Evolutionary conservation across 2,888 invertebrate genomes (phyloP).

Genomic region (Stenurella melanura): DNA sequence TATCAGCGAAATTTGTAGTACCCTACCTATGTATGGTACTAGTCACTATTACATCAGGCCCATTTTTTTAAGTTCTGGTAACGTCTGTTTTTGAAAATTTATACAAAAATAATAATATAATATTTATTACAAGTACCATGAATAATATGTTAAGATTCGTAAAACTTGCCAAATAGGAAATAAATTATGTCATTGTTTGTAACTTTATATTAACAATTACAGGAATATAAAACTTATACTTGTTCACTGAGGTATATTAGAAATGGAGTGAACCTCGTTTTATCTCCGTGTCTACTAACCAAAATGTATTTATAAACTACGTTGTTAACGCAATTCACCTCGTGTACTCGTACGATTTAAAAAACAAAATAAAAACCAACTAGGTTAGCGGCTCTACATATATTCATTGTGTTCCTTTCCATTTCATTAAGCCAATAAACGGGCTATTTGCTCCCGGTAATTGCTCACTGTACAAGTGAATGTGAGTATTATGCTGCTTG

Average conservation of each 20-base stretch:
- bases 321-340: neutral
- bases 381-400: slow-evolving; percentile 36
- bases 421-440: slow-evolving; percentile 35
- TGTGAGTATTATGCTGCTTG: neutral
- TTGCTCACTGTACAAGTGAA: slow-evolving; percentile 28
- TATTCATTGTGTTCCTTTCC: slow-evolving; percentile 34
- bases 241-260: neutral
- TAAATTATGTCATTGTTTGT: too few relatives aligned
- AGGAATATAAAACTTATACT: neutral
- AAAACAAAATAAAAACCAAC: slow-evolving; percentile 26
- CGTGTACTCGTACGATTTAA: slow-evolving; percentile 9
- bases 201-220: neutral
- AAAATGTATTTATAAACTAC: neutral
- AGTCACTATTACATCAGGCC: too few relatives aligned
- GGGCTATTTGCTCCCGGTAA: slow-evolving; percentile 14
- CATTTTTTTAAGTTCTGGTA: too few relatives aligned
- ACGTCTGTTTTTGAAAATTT: too few relatives aligned
- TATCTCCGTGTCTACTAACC: neutral
- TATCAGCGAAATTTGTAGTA: too few relatives aligned
- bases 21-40: too few relatives aligned
- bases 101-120: too few relatives aligned
- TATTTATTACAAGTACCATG: too few relatives aligned
- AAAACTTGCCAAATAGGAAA: neutral
- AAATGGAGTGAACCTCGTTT: neutral
- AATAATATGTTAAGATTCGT: neutral